These are phyloP conservation scores for Plecturocebus donacophilus DNA, from an alignment of 2,113 vertebrate genomes.

Conservation along the genomic window DNA sequence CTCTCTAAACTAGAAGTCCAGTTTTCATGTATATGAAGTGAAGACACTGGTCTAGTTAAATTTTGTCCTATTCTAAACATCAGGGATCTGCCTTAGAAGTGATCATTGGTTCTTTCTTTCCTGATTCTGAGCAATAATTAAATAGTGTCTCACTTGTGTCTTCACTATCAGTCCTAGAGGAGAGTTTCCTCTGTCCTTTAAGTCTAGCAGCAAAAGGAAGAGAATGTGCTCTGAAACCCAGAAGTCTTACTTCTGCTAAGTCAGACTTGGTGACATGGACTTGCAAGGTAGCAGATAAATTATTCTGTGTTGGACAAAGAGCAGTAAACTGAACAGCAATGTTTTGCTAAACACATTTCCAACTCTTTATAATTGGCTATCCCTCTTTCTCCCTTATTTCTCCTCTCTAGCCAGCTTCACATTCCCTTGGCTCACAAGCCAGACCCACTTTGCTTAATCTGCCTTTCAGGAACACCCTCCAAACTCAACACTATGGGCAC, in stretches of 20 bases:
- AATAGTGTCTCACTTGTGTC: background rate
- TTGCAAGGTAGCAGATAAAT: background rate
- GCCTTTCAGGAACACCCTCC: background rate
- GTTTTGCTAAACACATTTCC: no score
- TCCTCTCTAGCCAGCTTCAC: no score
- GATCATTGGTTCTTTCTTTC: background rate
- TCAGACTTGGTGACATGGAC: no score
- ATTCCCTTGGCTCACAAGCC: fast-evolving
- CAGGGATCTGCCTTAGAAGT: background rate
- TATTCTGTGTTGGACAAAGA: background rate
- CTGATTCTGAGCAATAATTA: background rate
- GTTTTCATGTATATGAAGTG: background rate
- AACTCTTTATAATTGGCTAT: fast-evolving
- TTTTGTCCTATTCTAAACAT: background rate
- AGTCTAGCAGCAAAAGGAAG: background rate
- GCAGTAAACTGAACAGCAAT: background rate
- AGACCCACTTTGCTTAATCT: background rate
- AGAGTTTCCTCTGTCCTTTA: background rate
- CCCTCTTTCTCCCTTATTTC: background rate
- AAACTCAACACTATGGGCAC: background rate
- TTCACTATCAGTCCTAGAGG: fast-evolving
- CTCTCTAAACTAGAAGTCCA: background rate
- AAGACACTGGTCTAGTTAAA: background rate
- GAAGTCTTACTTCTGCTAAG: background rate
- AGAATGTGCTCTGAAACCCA: background rate